phyloP scores from a whole-genome alignment of 2,113 vertebrate genomes.

The Hydrolagus affinis region DNA sequence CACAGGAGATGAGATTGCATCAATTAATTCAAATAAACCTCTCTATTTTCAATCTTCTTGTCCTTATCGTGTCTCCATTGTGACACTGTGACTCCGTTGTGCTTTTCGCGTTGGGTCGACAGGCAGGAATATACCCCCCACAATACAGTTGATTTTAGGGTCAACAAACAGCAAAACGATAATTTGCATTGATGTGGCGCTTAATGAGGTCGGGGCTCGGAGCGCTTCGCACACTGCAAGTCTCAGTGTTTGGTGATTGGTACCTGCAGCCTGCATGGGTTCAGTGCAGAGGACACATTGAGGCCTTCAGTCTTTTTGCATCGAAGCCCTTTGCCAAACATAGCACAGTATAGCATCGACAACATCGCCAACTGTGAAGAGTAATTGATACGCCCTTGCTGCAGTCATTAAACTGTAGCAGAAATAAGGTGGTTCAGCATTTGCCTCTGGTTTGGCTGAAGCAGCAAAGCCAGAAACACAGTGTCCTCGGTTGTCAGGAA shows the following conservation, averaged over 20 bases:
- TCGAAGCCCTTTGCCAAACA: background rate
- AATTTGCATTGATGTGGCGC: no score
- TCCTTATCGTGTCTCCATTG: no score
- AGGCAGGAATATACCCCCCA: no score
- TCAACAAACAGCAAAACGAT: no score
- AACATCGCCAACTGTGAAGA: background rate
- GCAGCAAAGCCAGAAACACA: background rate
- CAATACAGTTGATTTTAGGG: no score
- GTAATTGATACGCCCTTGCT: background rate
- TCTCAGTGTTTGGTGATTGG: background rate
- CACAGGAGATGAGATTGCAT: background rate
- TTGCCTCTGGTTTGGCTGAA: background rate
- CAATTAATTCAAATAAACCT: no score
- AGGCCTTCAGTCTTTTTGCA: background rate
- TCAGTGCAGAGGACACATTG: background rate
- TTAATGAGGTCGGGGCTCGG: no score
- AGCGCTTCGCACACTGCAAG: background rate
- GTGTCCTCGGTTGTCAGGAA: background rate
- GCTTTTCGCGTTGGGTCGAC: no score
- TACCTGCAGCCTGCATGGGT: no score
- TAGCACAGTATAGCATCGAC: background rate
- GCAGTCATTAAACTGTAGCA: background rate
- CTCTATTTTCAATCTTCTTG: no score
- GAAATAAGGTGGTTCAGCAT: no score
- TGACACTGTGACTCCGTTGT: no score